Base-by-base conservation (phyloP, 2,797 vertebrate species). In the Oreonectes daqikongensis region DNA sequence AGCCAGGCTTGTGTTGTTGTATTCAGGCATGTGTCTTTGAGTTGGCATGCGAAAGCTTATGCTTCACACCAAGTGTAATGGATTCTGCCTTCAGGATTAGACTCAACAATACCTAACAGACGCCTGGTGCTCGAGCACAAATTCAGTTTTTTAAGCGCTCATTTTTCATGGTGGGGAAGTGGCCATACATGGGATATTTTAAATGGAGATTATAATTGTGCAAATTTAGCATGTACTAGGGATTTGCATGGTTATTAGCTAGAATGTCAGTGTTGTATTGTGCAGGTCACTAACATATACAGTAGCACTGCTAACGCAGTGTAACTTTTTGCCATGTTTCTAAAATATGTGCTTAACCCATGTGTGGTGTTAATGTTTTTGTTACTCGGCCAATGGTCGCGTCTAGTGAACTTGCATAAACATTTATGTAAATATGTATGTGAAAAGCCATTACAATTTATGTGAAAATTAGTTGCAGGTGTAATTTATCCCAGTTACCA, bases 71-170 rank as follows among this genome's bases (percentile, higher is more conserved):
- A 65, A 75, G 75, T 53, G 38, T 50, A 76, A 55, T 80, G 59
- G 52, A 79, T 81, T 80, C 64, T 81, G 77, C 81, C 75, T 82
- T 78, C 20, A 24, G 78, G 81, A 81, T 84, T 81, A 84, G 67
- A 57, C 83, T 68, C 83, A 80, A 71, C 81, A 82, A 75, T 81
- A 80, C 60, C 57, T 79, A 50, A 65, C 30, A 72, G 26, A 55
- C 76, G 68, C 68, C 46, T 59, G 48, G 26, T 63, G 55, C 38
- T 65, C 64, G 59, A 57, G 72, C 40, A 40, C 72, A 72, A 38
- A 69, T 42, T 73, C 64, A 2, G 2, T 40, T 63, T 67, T 76
- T 57, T 32, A 32, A 20, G 38, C 14, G 8, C 48, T 72, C 38
- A 40, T 65, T 64, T 63, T 57, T 2, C 69, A 38, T 57, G 20